Conservation (phyloP, 2,888 invertebrate species). For the Drosophila suboccidentalis region DNA sequence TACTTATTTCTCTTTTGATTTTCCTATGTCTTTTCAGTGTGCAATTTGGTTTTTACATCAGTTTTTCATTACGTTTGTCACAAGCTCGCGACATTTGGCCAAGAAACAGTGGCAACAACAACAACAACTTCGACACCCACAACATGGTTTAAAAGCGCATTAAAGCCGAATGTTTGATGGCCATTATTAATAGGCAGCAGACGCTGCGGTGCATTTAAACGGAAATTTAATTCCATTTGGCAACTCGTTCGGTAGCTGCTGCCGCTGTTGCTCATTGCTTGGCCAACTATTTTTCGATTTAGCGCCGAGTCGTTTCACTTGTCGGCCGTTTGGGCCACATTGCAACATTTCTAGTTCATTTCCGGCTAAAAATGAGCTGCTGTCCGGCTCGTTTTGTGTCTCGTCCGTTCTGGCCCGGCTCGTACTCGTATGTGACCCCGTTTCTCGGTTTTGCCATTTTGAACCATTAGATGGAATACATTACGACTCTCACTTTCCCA, state of each 20-base stretch:
- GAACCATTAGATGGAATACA: constrained; percentile 17
- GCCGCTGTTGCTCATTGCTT: constrained; percentile 24
- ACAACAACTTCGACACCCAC: constrained; percentile 10
- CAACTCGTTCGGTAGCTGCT: constrained; percentile 15
- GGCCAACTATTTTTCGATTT: constrained; percentile 73
- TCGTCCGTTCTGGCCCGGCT: background rate
- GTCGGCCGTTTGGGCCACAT: constrained; percentile 52
- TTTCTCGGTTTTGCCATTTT: constrained; percentile 16
- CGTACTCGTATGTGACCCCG: constrained; percentile 51
- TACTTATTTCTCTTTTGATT: constrained; percentile 14
- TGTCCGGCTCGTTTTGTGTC: constrained; percentile 38
- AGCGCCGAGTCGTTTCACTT: constrained; percentile 65
- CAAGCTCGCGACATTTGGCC: constrained; percentile 39
- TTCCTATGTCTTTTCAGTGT: constrained; percentile 8
- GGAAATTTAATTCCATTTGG: constrained; percentile 77
- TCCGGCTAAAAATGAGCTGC: constrained; percentile 78
- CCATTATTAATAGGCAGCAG: constrained; percentile 51
- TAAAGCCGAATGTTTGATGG: constrained; percentile 6
- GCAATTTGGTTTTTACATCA: constrained; percentile 49
- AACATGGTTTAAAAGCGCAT: constrained; percentile 41
- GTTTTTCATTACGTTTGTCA: constrained; percentile 70
- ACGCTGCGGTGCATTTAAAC: constrained; percentile 60
- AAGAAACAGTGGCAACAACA: constrained; percentile 13
- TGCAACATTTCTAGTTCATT: constrained; percentile 78
- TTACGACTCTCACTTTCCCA: constrained; percentile 26